Evolutionary conservation across 2,113 vertebrate species (phyloP), one percentile per base, ranked within the genome.

Genomic region (Psittacara wagleri): DNA sequence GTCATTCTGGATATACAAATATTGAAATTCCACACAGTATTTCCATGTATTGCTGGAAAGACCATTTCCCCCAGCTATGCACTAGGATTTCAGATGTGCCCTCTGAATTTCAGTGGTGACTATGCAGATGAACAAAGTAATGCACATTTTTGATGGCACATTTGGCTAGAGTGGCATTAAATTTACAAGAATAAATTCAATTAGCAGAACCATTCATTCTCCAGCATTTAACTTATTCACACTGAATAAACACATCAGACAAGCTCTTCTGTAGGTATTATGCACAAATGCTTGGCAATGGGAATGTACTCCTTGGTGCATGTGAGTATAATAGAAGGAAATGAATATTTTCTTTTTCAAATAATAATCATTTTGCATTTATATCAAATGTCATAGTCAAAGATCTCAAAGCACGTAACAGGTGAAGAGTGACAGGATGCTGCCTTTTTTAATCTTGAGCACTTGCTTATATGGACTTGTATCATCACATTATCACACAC

Each of bases 231-330:
- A 91, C 91, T 96, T 94, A 94, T 95, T 97, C 96, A 94, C 93
- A 97, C 83, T 91, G 94, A 93, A 95, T 95, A 93, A 95, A 94
- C 92, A 95, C 77, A 95, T 95, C 96, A 96, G 83, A 88, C 57
- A 87, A 94, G 20, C 77, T 75, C 49, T 55, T 87, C 93, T 95
- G 84, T 33, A 57, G 92, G 93, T 86, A 93, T 70, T 70, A 77
- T 48, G 77, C 10, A 8, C 57, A 94, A 88, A 94, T 51, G 52
- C 67, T 86, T 97, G 92, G 90, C 90, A 93, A 63, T 84, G 64
- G 83, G 76, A 97, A 90, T 1, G 35, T 52, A 84, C 14, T 86
- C 37, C 27, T 83, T 77, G 61, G 59, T 93, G 90, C 67, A 0
- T 91, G 82, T 82, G 77, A 74, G 39, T 82, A 79, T 79, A 95